phyloP scores from a whole-genome alignment of 1,140 invertebrate species.

The Ostrea denselamellosa region DNA sequence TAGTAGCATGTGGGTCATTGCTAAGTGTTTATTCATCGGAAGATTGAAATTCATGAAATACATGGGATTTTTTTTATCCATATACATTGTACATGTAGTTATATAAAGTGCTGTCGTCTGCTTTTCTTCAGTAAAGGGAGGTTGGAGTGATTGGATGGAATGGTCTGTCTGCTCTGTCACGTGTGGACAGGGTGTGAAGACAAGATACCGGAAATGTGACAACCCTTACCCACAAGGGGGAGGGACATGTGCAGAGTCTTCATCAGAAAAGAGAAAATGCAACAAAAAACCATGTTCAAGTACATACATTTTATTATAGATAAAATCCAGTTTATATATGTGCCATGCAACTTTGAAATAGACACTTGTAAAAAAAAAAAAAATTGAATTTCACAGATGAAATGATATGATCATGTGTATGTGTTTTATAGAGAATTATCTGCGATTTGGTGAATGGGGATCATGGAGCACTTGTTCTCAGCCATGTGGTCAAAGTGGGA shows the following conservation, averaged over 20 bases:
- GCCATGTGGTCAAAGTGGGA: constrained; percentile 7
- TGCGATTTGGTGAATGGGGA: constrained; percentile 6
- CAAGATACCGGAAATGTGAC: constrained; percentile 63
- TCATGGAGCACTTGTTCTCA: constrained; percentile 30
- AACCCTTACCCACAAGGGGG: constrained; percentile 85
- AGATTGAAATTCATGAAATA: too few species aligned
- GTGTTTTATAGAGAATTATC: neutral
- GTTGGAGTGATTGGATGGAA: constrained; percentile 62
- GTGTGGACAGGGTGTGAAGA: constrained; percentile 83
- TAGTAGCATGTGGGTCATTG: too few species aligned
- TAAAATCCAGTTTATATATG: neutral
- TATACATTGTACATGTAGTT: too few species aligned
- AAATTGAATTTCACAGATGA: too few species aligned
- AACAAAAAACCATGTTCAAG: constrained; percentile 43
- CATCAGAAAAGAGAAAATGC: constrained; percentile 44
- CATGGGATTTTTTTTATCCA: too few species aligned
- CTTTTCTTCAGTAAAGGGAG: constrained; percentile 50
- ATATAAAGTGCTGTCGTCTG: neutral
- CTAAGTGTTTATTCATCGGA: too few species aligned
- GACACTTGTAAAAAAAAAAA: too few species aligned
- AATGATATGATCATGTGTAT: neutral
- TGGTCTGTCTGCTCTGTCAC: constrained; percentile 71
- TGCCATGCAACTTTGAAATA: neutral
- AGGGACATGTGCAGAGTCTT: constrained; percentile 79
- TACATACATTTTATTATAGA: neutral